Evolutionary conservation across 1,140 invertebrate genomes (phyloP), one percentile per base, ranked within the genome.

Genomic region (Battus philenor): DNA sequence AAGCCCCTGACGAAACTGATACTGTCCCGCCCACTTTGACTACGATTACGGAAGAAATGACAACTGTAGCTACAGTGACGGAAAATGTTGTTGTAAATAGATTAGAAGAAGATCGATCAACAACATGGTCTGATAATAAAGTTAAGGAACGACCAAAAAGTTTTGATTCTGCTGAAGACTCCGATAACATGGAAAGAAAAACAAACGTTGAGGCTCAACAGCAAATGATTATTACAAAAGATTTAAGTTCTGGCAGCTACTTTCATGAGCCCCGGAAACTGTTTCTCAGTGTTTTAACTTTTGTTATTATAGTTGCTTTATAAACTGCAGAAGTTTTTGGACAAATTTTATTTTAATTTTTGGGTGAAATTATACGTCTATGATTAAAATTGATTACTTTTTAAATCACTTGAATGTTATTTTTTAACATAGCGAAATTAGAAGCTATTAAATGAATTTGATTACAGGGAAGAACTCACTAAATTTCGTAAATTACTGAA

Each of bases 181-280:
- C 27, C 7, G 50, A 59, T 11, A 44, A 43, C 22, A 20, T 50
- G 2, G 54, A 59, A 26, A 53, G 68, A 44, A 61, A 65, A 38
- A 22, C 46, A 7, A 65, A 58, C 20, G 47, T 69, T 6, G 67
- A 74, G 50, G 68, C 72, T 31, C 67, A 68, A 34, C 58, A 60
- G 9, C 58, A 69, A 29, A 44, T 52, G 4, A 27, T 44, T 20
- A 56, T 58, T 43, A 59, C 46, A 50, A 41, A 9, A 10, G 36
- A 26, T 1, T 51, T 34, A 34, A 47, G 41, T 16, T 50, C 49
- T 1, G 32, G 31, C 11, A 53, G 16, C 10, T 41, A 32, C 17
- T 7, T 54, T 9, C 33, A 33, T 11, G 31, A 34, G 27, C 36
- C 36, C 10, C 24, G 31, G 44, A 57, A 10, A 17, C 27, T 55